phyloP scores from a whole-genome alignment of 30 jellyfish, hydroid and myxozoan species.

The Aurelia sp. region DNA sequence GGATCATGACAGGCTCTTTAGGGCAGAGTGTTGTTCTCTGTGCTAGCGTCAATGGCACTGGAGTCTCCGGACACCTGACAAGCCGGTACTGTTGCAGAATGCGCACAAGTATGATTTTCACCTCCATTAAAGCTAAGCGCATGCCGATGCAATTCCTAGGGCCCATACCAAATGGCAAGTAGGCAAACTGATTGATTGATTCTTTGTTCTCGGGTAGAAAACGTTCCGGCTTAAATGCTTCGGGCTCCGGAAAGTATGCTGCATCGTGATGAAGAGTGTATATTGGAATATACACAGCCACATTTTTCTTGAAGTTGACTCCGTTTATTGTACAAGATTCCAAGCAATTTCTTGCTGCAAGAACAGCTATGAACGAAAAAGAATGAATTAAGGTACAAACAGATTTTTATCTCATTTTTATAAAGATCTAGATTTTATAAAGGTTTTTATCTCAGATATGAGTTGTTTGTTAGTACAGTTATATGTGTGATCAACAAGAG shows the following conservation, averaged over 20 bases:
- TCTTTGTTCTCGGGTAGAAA: conserved; percentile 15
- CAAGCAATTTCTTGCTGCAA: neutral
- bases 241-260: conserved; percentile 45
- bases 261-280: conserved; percentile 38
- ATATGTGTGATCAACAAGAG: no score
- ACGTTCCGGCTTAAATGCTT: conserved; percentile 34
- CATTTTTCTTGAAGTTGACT: conserved; percentile 3
- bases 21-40: neutral
- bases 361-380: no score
- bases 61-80: conserved; percentile 22
- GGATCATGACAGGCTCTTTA: conserved; percentile 2
- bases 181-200: conserved; percentile 32
- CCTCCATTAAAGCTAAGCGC: conserved; percentile 52
- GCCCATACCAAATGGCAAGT: conserved; percentile 44
- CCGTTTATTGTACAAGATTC: conserved; percentile 17
- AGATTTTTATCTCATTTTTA: no score
- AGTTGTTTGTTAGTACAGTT: no score
- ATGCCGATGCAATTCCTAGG: conserved; percentile 68
- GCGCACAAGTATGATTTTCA: conserved; percentile 42
- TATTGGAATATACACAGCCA: conserved; percentile 20
- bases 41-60: conserved; percentile 3
- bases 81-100: conserved; percentile 30
- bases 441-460: no score
- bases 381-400: no score
- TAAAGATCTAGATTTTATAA: no score